Evolutionary conservation across 1,140 invertebrate genomes (phyloP).

Genomic region (Linepithema humile): DNA sequence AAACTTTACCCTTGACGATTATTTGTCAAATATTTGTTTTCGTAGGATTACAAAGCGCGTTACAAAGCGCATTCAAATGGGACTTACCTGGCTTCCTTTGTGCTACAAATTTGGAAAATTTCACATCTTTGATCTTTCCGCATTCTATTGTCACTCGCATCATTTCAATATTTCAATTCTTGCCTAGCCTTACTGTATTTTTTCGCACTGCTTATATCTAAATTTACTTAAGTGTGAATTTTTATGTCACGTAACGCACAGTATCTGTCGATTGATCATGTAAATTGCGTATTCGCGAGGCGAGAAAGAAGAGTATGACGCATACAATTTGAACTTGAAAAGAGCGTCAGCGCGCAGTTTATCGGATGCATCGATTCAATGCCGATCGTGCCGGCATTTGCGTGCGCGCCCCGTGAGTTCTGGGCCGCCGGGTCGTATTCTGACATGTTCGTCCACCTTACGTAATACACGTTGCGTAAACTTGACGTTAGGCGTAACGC

Average conservation of each 20-base stretch:
- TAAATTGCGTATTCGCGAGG: background rate
- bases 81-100: background rate
- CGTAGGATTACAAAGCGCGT: background rate
- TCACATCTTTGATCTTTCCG: background rate
- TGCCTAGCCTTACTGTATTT: background rate
- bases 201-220: too few species aligned
- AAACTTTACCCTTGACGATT: background rate
- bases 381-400: slow-evolving; percentile 39
- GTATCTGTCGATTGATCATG: background rate
- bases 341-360: background rate
- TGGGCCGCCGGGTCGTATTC: slow-evolving; percentile 57
- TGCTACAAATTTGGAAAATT: background rate
- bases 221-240: background rate
- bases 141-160: background rate
- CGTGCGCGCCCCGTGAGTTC: slow-evolving; percentile 8
- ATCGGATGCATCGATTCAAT: slow-evolving; percentile 52
- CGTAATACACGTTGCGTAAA: slow-evolving; percentile 73
- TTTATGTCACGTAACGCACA: background rate
- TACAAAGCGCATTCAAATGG: background rate
- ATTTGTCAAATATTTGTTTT: background rate
- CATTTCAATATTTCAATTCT: background rate
- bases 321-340: background rate
- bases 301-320: background rate
- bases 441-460: slow-evolving; percentile 65
- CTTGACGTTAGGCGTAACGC: slow-evolving; percentile 68